Conservation (phyloP, 2,797 vertebrate genomes). For the Euthynnus affinis region DNA sequence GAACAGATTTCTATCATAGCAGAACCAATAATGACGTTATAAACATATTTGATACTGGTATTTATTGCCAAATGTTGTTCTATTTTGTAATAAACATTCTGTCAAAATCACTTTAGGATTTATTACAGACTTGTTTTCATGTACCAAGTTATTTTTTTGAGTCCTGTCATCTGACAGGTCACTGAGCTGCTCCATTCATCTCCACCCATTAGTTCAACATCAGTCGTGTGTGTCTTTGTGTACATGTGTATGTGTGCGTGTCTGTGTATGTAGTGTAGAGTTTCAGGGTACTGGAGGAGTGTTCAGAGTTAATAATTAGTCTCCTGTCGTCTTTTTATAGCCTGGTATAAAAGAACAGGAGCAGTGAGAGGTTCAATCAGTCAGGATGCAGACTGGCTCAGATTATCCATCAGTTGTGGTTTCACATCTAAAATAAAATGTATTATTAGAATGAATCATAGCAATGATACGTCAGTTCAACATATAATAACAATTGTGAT, state of each 20-base stretch:
- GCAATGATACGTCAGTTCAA: neutral
- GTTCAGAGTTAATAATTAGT: conserved; percentile 68
- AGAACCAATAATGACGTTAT: neutral
- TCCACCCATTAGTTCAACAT: conserved; percentile 73
- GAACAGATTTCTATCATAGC: neutral
- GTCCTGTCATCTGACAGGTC: conserved; percentile 14
- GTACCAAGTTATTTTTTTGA: neutral
- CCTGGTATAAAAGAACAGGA: conserved; percentile 66
- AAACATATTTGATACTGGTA: neutral
- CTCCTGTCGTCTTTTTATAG: conserved; percentile 64
- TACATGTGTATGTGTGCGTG: conserved; percentile 29
- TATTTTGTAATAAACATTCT: conserved; percentile 38
- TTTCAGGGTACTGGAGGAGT: conserved; percentile 53
- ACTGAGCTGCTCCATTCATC: conserved; percentile 31
- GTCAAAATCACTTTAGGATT: neutral
- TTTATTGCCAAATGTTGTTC: conserved; percentile 5
- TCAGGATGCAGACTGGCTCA: neutral
- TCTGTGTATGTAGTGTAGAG: conserved; percentile 45
- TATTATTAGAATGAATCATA: neutral
- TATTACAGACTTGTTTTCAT: conserved; percentile 7
- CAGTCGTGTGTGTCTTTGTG: conserved; percentile 9
- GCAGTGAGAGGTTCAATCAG: conserved; percentile 36
- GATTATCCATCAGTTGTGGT: neutral
- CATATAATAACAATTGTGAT: neutral
- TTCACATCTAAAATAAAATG: conserved; percentile 11